These are phyloP conservation scores for Grantiella picta DNA, from an alignment of 2,113 vertebrate genomes.

Conservation along the genomic window DNA sequence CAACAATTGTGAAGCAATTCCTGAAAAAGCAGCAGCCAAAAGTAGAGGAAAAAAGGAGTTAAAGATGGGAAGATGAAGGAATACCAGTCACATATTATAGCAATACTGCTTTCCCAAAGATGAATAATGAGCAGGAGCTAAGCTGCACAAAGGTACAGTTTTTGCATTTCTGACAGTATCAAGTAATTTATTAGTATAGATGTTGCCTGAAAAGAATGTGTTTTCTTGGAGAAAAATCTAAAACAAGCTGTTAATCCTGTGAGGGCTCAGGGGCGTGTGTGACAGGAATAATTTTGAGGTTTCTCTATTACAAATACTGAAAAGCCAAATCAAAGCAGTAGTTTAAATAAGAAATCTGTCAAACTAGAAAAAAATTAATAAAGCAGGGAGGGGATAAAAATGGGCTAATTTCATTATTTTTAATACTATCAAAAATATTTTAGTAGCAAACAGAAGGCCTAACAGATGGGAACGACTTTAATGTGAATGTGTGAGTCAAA, in stretches of 20 bases:
- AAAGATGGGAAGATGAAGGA: neutral
- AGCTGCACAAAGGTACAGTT: rapidly evolving
- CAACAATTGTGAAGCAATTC: neutral
- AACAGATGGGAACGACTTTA: neutral
- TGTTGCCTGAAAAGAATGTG: neutral
- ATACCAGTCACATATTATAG: neutral
- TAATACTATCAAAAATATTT: neutral
- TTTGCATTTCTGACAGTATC: neutral
- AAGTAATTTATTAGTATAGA: neutral
- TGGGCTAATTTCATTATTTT: neutral
- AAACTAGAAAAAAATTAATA: neutral
- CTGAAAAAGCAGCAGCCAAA: neutral
- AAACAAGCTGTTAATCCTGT: neutral
- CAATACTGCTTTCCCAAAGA: neutral
- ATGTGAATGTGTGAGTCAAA: neutral
- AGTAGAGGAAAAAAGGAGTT: neutral
- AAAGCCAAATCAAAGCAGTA: neutral
- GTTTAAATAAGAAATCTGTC: neutral
- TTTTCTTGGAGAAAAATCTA: neutral
- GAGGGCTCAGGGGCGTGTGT: neutral
- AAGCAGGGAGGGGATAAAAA: neutral
- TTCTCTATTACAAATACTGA: neutral
- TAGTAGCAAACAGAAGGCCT: conserved; percentile 22
- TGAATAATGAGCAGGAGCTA: neutral
- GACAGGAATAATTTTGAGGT: neutral